phyloP scores from a whole-genome alignment of 2,888 invertebrate species.

The Drosophila stalkeri region DNA sequence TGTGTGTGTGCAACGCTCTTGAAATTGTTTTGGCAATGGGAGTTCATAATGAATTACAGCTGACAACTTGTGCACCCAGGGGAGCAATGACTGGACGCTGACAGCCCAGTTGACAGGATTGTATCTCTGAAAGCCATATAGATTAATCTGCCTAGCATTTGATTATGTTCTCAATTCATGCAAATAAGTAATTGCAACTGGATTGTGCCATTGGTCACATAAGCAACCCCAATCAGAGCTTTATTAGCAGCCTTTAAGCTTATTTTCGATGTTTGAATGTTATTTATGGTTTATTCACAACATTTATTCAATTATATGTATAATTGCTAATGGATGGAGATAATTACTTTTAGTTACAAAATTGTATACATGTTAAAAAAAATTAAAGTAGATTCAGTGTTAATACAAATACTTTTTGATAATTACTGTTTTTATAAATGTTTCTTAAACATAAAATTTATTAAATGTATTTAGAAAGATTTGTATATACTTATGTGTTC shows the following conservation, averaged over 20 bases:
- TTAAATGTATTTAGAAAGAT: background rate
- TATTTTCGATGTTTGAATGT: background rate
- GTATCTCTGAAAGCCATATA: slow-evolving; percentile 17
- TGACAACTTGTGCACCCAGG: slow-evolving; percentile 22
- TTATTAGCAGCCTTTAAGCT: background rate
- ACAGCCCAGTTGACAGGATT: slow-evolving; percentile 20
- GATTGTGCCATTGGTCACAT: slow-evolving; percentile 7
- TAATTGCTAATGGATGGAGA: background rate
- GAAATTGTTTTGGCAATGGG: slow-evolving; percentile 43
- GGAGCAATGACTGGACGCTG: slow-evolving; percentile 24
- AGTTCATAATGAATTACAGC: slow-evolving; percentile 29
- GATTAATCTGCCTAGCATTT: slow-evolving; percentile 12
- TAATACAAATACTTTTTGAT: background rate
- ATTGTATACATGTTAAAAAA: background rate
- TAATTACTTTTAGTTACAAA: background rate
- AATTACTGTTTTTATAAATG: background rate
- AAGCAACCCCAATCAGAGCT: slow-evolving; percentile 1
- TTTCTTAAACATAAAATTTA: background rate
- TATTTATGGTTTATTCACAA: background rate
- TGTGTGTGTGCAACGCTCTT: slow-evolving; percentile 28
- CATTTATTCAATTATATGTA: background rate
- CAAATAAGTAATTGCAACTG: slow-evolving; percentile 29
- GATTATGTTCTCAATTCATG: slow-evolving; percentile 10
- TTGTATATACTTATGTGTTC: background rate
- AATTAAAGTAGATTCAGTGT: background rate